Percentiles rank a stretch among this genome's conserved stretches.
These are phyloP conservation scores for Tipula confusa DNA, from an alignment of 2,888 invertebrate genomes.

Conservation along the genomic window DNA sequence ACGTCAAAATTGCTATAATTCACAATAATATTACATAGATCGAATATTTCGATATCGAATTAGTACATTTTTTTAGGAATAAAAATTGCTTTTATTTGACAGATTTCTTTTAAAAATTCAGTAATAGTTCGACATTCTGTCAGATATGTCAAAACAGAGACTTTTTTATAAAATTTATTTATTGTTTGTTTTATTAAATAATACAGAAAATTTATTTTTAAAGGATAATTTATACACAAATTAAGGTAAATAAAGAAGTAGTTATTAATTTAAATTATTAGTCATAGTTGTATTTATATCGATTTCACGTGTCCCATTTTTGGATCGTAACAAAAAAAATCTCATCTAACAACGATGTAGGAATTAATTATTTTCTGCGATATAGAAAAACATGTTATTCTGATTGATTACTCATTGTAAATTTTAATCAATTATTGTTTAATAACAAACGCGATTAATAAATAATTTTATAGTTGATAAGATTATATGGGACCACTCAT, in stretches of 20 bases:
- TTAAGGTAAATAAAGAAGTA: background rate
- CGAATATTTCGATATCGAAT: background rate
- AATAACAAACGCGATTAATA: background rate
- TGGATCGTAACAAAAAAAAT: background rate
- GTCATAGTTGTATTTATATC: background rate
- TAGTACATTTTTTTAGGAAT: background rate
- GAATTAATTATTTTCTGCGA: background rate
- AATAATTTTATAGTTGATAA: background rate
- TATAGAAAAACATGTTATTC: background rate
- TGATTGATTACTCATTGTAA: background rate
- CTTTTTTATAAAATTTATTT: slow-evolving; percentile 8
- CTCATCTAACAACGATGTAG: background rate
- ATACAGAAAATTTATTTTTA: background rate
- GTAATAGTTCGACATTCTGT: slow-evolving; percentile 5
- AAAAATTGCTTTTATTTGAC: background rate
- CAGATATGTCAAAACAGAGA: slow-evolving; percentile 25
- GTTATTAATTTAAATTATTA: background rate
- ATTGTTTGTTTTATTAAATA: background rate
- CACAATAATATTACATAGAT: background rate
- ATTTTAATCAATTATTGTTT: background rate
- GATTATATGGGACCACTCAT: background rate
- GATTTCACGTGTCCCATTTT: background rate
- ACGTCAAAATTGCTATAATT: background rate
- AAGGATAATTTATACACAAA: background rate
- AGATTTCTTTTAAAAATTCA: background rate